Evolutionary conservation across 2,888 invertebrate genomes (phyloP).

Genomic region (Meghimatium bilineatum): DNA sequence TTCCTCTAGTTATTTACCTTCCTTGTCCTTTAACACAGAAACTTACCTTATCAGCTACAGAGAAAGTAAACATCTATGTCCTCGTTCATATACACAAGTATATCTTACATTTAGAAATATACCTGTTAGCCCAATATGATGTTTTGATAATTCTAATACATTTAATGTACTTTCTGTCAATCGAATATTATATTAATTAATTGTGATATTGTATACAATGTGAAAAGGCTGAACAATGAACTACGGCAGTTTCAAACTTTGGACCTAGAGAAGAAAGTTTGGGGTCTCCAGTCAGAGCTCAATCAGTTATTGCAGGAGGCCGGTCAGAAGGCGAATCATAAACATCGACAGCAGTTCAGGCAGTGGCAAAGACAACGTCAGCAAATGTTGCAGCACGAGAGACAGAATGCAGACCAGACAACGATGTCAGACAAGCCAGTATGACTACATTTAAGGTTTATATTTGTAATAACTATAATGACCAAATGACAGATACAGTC

Average conservation of each 20-base stretch:
- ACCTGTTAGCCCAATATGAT: too few relatives aligned
- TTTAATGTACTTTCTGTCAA: too few relatives aligned
- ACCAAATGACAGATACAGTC: too few relatives aligned
- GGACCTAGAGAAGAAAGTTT: neutral
- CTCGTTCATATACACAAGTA: too few relatives aligned
- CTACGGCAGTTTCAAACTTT: neutral
- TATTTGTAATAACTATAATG: neutral
- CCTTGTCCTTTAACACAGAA: too few relatives aligned
- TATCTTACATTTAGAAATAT: too few relatives aligned
- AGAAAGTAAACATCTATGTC: too few relatives aligned
- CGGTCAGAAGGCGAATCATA: slow-evolving; percentile 4
- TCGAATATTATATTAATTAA: neutral
- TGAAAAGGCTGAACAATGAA: slow-evolving; percentile 12
- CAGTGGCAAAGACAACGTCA: slow-evolving; percentile 30
- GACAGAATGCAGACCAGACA: neutral
- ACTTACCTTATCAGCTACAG: too few relatives aligned
- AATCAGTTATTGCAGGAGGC: slow-evolving; percentile 4
- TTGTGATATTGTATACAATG: neutral
- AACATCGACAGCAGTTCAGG: slow-evolving; percentile 33
- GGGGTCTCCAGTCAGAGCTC: slow-evolving; percentile 15
- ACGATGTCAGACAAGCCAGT: neutral
- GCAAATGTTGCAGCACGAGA: slow-evolving; percentile 13
- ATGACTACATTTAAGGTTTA: too few relatives aligned
- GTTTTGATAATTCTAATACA: too few relatives aligned
- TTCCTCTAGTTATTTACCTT: too few relatives aligned